Evolutionary conservation across 2,888 invertebrate genomes (phyloP).

Genomic region (Smittia aterrima): DNA sequence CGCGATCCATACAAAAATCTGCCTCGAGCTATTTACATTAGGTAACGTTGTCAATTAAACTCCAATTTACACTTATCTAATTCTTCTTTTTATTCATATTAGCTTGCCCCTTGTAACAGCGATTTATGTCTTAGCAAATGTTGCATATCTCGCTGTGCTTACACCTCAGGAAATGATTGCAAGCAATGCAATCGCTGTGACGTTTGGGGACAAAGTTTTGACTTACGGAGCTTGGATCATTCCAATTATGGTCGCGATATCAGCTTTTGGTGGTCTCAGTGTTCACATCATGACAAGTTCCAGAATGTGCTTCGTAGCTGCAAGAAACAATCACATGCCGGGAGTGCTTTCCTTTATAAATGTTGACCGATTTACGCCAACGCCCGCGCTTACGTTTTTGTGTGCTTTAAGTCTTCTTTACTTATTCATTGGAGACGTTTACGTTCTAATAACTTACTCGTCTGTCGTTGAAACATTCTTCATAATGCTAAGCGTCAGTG

Average conservation of each 20-base stretch:
- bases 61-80: too few species aligned
- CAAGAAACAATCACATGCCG: slow-evolving; percentile 85
- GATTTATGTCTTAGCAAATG: slow-evolving; percentile 85
- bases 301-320: slow-evolving; percentile 88
- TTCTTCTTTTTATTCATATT: too few species aligned
- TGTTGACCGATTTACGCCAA: slow-evolving; percentile 70
- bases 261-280: slow-evolving; percentile 88
- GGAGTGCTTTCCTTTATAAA: slow-evolving; percentile 76
- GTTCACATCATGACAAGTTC: slow-evolving; percentile 96
- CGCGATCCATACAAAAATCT: slow-evolving; percentile 82
- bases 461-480: slow-evolving; percentile 92
- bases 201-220: slow-evolving; percentile 75
- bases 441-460: slow-evolving; percentile 84
- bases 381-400: slow-evolving; percentile 81
- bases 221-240: slow-evolving; percentile 74
- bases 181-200: slow-evolving; percentile 94
- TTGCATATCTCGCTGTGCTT: slow-evolving; percentile 84
- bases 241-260: slow-evolving; percentile 88
- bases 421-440: slow-evolving; percentile 80
- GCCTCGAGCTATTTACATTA: slow-evolving; percentile 88
- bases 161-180: slow-evolving; percentile 77
- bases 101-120: slow-evolving; percentile 84
- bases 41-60: too few species aligned
- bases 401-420: slow-evolving; percentile 79
- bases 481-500: slow-evolving; percentile 81